Evolutionary conservation across 2,888 invertebrate species (phyloP), one percentile per base, ranked within the genome.

Genomic region (Syrphus vitripennis): DNA sequence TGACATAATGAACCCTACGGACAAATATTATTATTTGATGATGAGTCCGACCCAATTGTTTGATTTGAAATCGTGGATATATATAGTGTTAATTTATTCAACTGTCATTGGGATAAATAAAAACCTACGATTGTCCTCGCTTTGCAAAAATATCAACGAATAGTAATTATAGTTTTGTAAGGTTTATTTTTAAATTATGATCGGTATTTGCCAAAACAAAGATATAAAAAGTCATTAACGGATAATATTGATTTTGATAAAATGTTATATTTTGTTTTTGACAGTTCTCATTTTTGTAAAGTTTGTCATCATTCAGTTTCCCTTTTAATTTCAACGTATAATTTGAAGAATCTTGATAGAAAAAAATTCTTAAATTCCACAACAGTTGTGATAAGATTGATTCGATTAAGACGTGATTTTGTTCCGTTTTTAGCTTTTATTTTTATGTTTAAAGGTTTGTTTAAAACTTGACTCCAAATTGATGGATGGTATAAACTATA

Each of bases 311-410:
- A 24, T 7, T 45, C 29, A 40, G 10, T 26, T 42, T 16, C 0
- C 16, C 21, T 42, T n/a, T 9, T 16, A 53, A 16, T 24, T 26
- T 26, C 26, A 53, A 53, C 7, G 9, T 24, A 53, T 24, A 53
- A 24, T n/a, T 55, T 26, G 26, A 26, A n/a, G n/a, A 26, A n/a
- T 7, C 6, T n/a, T 26, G 55, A 55, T 10, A 55, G 1, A 7
- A n/a, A 61, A 26, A 42, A 12, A 61, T 40, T 40, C 2, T 40
- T 3, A 37, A n/a, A 24, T 63, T 45, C 16, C 45, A 48, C 19
- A 45, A n/a, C 5, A 21, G n/a, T n/a, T n/a, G n/a, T 34, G 67
- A 67, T 50, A 67, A 67, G 67, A 67, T 48, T 67, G 50, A 67
- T 34, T 50, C 14, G 50, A 50, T 67, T 67, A 50, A 50, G 34